Percentiles rank a stretch among this genome's conserved stretches.
Evolutionary conservation across 2,888 invertebrate genomes (phyloP).

Genomic region (Sesia bembeciformis): DNA sequence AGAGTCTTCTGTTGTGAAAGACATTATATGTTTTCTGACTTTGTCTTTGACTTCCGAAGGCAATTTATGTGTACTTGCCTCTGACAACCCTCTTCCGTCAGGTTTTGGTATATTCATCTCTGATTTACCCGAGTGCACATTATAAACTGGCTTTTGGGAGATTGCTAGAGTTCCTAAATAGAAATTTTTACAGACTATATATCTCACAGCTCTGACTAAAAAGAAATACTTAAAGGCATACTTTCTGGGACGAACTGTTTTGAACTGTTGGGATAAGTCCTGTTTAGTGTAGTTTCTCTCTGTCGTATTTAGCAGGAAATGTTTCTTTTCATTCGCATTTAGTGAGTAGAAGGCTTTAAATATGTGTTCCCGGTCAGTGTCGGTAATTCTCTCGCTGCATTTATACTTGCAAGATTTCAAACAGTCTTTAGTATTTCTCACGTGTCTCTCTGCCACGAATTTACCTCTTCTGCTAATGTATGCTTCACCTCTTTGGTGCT

Average conservation of each 20-base stretch:
- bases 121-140: slow-evolving; percentile 57
- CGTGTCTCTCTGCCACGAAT: slow-evolving; percentile 46
- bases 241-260: slow-evolving; percentile 33
- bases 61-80: slow-evolving; percentile 45
- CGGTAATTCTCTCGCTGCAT: slow-evolving; percentile 52
- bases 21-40: slow-evolving; percentile 50
- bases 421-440: slow-evolving; percentile 55
- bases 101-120: slow-evolving; percentile 62
- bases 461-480: slow-evolving; percentile 58
- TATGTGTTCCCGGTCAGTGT: slow-evolving; percentile 49
- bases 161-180: slow-evolving; percentile 62
- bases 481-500: slow-evolving; percentile 61
- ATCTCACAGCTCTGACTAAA: slow-evolving; percentile 37
- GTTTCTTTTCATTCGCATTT: slow-evolving; percentile 56
- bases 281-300: slow-evolving; percentile 46
- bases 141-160: slow-evolving; percentile 63
- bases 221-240: slow-evolving; percentile 63
- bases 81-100: slow-evolving; percentile 52
- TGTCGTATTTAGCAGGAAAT: slow-evolving; percentile 57
- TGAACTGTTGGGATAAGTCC: slow-evolving; percentile 16
- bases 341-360: slow-evolving; percentile 61
- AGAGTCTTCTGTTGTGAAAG: slow-evolving; percentile 43
- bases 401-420: slow-evolving; percentile 51
- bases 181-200: slow-evolving; percentile 60
- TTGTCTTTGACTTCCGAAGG: slow-evolving; percentile 48